Conservation (phyloP, 2,888 invertebrate species). For the Plagiodera versicolora region DNA sequence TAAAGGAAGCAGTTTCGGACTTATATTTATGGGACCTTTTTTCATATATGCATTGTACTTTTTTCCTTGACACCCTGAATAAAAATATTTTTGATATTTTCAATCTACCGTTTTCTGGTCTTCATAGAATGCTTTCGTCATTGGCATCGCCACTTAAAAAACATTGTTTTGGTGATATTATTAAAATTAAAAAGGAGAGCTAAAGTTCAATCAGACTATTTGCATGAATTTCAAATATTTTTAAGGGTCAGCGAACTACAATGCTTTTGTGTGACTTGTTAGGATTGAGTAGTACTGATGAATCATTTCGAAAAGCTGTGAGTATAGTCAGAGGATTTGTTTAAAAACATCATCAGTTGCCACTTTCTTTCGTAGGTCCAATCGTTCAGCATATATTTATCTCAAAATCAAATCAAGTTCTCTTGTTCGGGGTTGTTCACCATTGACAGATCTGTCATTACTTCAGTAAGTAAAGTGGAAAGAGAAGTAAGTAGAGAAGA, state of each 20-base stretch:
- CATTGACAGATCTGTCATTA: constrained; percentile 28
- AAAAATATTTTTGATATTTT: too few relatives aligned
- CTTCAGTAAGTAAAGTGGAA: constrained; percentile 25
- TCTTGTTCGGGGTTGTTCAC: constrained; percentile 28
- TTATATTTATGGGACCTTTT: too few relatives aligned
- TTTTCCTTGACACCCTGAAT: too few relatives aligned
- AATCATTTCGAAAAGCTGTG: constrained; percentile 14
- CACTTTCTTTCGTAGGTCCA: constrained; percentile 17
- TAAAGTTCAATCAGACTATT: too few relatives aligned
- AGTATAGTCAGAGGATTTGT: not conserved
- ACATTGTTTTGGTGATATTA: too few relatives aligned
- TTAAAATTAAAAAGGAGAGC: too few relatives aligned
- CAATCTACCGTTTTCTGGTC: too few relatives aligned
- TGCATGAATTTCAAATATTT: not conserved
- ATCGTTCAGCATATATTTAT: constrained; percentile 23
- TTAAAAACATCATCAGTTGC: not conserved
- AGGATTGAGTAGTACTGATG: constrained; percentile 1
- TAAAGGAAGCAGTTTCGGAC: too few relatives aligned
- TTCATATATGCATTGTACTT: too few relatives aligned
- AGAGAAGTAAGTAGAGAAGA: not conserved
- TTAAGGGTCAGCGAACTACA: constrained; percentile 15
- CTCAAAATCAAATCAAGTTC: constrained; percentile 23
- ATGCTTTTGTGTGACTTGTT: constrained; percentile 13
- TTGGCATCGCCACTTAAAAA: too few relatives aligned
- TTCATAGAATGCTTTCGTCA: too few relatives aligned